Evolutionary conservation across 2,888 invertebrate species (phyloP).

Genomic region (Theretra japonica): DNA sequence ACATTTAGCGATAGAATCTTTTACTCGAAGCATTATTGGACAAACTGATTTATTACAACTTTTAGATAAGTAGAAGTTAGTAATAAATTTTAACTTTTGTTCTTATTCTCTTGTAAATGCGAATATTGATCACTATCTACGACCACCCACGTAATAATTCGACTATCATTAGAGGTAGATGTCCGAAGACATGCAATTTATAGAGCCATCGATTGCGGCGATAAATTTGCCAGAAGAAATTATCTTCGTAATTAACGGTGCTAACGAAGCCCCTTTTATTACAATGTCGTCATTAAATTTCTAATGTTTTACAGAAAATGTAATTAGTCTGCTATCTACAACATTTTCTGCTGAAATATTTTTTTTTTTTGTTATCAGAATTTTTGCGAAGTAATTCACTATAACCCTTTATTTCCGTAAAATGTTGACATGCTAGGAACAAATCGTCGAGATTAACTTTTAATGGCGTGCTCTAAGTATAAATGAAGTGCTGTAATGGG

Average conservation of each 20-base stretch:
- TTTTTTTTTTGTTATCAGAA: background rate
- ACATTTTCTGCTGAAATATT: conserved; percentile 47
- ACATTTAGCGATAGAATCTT: conserved; percentile 1
- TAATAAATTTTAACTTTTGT: conserved; percentile 37
- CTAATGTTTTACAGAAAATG: conserved; percentile 55
- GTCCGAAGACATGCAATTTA: conserved; percentile 70
- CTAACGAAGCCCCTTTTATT: conserved; percentile 66
- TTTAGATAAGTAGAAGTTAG: background rate
- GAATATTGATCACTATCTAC: conserved; percentile 54
- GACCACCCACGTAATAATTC: conserved; percentile 54
- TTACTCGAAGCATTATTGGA: background rate
- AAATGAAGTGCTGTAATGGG: conserved; percentile 71
- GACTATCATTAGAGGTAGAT: conserved; percentile 54
- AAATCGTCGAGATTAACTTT: conserved; percentile 67
- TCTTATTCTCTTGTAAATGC: conserved; percentile 41
- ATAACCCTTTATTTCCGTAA: background rate
- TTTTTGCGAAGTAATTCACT: background rate
- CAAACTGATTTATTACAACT: background rate
- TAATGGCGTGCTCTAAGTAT: conserved; percentile 67
- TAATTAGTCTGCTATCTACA: conserved; percentile 45
- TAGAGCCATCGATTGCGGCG: conserved; percentile 65
- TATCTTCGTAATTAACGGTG: conserved; percentile 70
- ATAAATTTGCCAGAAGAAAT: conserved; percentile 71
- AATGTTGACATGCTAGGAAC: conserved; percentile 50
- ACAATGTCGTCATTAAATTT: conserved; percentile 73